Percentiles rank a stretch among this genome's conserved stretches.
Conservation (phyloP, 2,113 vertebrate genomes). For the Climacteris rufus region DNA sequence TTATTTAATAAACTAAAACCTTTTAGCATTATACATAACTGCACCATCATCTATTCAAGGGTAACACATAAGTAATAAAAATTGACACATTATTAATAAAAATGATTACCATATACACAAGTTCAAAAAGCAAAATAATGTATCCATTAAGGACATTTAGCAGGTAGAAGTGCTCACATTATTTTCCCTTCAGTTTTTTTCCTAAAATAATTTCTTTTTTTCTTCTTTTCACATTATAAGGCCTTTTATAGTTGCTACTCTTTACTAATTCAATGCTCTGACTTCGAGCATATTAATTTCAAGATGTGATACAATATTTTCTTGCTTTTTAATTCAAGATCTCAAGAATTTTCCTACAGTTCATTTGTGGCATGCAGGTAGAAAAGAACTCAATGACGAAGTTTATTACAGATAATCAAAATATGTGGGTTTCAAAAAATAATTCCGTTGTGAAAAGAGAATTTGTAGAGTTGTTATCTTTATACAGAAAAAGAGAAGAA, state of each 20-base stretch:
- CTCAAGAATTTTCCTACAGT: neutral
- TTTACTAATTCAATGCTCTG: neutral
- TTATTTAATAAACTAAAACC: neutral
- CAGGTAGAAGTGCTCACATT: neutral
- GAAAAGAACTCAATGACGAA: neutral
- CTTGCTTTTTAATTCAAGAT: neutral
- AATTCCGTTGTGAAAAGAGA: neutral
- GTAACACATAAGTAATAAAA: too few species aligned
- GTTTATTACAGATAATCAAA: neutral
- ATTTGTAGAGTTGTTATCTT: neutral
- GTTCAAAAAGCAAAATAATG: neutral
- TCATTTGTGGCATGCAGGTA: neutral
- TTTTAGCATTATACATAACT: neutral
- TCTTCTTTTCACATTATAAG: neutral
- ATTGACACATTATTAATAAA: neutral
- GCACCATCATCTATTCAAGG: neutral
- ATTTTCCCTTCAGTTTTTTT: neutral
- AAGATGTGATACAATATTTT: neutral
- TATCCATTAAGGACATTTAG: neutral
- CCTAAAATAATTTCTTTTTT: neutral
- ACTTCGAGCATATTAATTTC: neutral
- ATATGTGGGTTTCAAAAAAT: neutral
- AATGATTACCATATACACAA: neutral
- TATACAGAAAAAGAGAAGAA: neutral
- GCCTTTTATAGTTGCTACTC: neutral